These are phyloP conservation scores for Delia radicum DNA, from an alignment of 1,140 invertebrate species.

Conservation along the genomic window DNA sequence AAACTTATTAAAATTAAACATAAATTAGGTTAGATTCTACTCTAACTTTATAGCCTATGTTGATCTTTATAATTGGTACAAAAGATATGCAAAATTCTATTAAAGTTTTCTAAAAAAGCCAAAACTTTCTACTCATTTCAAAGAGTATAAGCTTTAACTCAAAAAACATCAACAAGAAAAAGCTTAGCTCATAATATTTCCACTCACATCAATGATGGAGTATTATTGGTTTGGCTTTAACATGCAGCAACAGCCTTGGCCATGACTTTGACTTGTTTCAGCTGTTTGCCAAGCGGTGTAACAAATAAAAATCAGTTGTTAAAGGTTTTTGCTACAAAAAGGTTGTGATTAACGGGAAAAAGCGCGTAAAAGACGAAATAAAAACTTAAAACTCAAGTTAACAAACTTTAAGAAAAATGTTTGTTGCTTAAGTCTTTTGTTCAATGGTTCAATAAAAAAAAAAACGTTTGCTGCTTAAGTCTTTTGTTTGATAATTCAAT, in stretches of 20 bases:
- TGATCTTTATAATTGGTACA: too few relatives aligned
- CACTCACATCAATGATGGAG: too few relatives aligned
- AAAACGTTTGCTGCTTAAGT: not conserved
- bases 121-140: too few relatives aligned
- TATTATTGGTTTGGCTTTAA: too few relatives aligned
- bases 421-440: slow-evolving; percentile 14
- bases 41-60: too few relatives aligned
- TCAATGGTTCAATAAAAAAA: not conserved
- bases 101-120: too few relatives aligned
- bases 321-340: not conserved
- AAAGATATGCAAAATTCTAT: too few relatives aligned
- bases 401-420: not conserved
- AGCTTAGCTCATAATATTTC: too few relatives aligned
- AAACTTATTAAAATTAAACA: too few relatives aligned
- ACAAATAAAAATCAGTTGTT: slow-evolving; percentile 11
- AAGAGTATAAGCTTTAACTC: not conserved
- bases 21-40: too few relatives aligned
- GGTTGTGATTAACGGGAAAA: not conserved
- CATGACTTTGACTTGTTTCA: slow-evolving; percentile 6
- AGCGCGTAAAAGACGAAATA: not conserved
- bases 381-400: not conserved
- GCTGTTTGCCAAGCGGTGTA: not conserved
- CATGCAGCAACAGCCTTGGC: slow-evolving; percentile 13
- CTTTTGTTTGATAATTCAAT: not conserved
- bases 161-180: not conserved